Evolutionary conservation across 2,113 vertebrate genomes (phyloP).

Genomic region (Lamprologus callipterus): DNA sequence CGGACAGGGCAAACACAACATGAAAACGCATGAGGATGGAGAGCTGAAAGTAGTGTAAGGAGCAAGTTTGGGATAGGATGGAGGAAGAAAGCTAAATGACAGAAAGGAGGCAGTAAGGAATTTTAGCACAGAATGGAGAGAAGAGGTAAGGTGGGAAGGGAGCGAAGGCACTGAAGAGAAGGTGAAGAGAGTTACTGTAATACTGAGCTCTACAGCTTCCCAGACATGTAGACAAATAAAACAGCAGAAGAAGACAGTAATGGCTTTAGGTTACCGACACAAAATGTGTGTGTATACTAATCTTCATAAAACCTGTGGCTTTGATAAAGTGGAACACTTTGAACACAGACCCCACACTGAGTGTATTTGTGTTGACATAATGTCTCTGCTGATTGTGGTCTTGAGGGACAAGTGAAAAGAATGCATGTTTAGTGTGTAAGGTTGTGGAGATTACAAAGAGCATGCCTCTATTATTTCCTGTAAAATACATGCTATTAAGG

Average conservation of each 20-base stretch:
- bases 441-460: not conserved
- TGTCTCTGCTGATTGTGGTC: not conserved
- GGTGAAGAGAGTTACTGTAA: not conserved
- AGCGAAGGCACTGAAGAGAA: not conserved
- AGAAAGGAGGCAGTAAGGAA: not conserved
- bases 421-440: not conserved
- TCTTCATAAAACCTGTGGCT: not conserved
- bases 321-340: not conserved
- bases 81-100: not conserved
- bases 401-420: not conserved
- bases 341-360: constrained; percentile 13
- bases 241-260: constrained; percentile 3
- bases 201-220: not conserved
- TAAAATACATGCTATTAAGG: not conserved
- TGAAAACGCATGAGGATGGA: not conserved
- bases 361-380: not conserved
- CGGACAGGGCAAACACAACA: not conserved
- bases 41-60: not conserved
- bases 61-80: not conserved
- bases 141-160: not conserved
- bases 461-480: not conserved
- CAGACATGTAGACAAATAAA: constrained; percentile 43
- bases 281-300: not conserved
- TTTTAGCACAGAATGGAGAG: not conserved
- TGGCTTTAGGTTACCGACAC: not conserved